Evolutionary conservation across 2,888 invertebrate genomes (phyloP), one percentile per base, ranked within the genome.

Genomic region (Ephialtes manifestator): DNA sequence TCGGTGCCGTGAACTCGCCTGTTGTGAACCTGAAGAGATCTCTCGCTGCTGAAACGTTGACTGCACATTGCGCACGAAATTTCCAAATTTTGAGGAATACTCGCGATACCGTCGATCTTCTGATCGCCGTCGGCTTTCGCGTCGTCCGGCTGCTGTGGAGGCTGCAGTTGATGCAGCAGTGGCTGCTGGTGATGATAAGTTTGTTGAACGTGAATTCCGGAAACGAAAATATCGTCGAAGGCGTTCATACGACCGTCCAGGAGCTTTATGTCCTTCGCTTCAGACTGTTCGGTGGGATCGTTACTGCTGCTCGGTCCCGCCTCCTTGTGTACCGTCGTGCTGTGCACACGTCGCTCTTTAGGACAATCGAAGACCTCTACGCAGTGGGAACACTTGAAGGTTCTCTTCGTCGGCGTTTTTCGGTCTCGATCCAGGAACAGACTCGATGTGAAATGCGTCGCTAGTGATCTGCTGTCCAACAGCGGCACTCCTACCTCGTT

Each of bases 291-390:
- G 39, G 86, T 86, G 1, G 89, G 87, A 63, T 91, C 91, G 75
- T 87, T 87, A 74, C 90, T 91, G 81, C 92, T 91, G 68, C 90
- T 91, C n/a, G 94, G 93, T 86, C 94, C 93, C 51, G 94, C 94
- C 55, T 94, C 94, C 48, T 95, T 95, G 91, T 96, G 96, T 75
- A 94, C 94, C 51, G 95, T 94, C 11, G 95, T 92, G 87, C 95
- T 95, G 92, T 97, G 97, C 24, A 96, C 95, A 31, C 96, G 95
- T 79, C 97, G 94, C 92, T 96, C 96, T 89, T 96, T 96, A 2
- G 96, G 95, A 51, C 96, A 95, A 43, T 95, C 94, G 90, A 96
- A 96, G 72, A 95, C 95, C 83, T 95, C 95, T 5, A 95, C 95
- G 90, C 97, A 97, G 51, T 95, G 94, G 0, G 95, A 92, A 93